phyloP scores from a whole-genome alignment of 2,797 vertebrate genomes.

The Anniella stebbinsi region DNA sequence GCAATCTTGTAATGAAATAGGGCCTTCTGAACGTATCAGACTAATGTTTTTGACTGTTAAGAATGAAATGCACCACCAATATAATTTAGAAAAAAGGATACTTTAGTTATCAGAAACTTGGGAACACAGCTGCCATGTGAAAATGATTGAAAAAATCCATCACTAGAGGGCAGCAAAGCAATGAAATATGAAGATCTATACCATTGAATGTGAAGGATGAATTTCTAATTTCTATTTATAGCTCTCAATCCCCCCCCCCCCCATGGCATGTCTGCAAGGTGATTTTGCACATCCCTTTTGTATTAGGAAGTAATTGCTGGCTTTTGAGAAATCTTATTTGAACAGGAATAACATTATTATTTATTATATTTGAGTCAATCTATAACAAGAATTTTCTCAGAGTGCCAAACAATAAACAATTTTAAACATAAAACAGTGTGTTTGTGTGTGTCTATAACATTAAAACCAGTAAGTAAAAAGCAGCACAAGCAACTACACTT shows the following conservation, averaged over 20 bases:
- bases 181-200: background rate
- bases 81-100: background rate
- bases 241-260: background rate
- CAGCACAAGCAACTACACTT: background rate
- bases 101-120: background rate
- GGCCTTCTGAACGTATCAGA: background rate
- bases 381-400: background rate
- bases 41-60: background rate
- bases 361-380: background rate
- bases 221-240: background rate
- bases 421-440: background rate
- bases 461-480: background rate
- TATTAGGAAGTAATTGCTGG: background rate
- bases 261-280: background rate
- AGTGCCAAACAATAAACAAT: background rate
- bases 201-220: background rate
- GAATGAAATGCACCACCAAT: background rate
- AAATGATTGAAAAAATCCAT: background rate
- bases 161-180: slow-evolving; percentile 28
- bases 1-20: background rate
- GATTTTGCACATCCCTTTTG: background rate
- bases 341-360: background rate
- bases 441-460: background rate
- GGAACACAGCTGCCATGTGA: background rate
- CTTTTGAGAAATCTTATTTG: background rate